Conservation (phyloP, 2,888 invertebrate species). For the Leptura quadrifasciata region DNA sequence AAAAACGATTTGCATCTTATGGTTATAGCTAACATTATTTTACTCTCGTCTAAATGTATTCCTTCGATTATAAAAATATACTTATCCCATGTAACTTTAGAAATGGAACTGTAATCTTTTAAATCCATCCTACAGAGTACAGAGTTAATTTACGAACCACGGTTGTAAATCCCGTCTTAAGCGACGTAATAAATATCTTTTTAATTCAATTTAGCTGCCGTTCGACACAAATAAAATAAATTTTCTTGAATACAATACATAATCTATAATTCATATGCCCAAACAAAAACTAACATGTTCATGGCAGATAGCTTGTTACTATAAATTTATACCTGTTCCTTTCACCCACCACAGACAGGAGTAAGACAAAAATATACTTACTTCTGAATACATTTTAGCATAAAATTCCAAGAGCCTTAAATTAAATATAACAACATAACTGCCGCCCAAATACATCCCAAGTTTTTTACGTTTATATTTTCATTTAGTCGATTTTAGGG, state of each 20-base stretch:
- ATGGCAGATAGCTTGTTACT: slow-evolving; percentile 61
- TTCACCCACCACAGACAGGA: slow-evolving; percentile 59
- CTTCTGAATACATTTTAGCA: slow-evolving; percentile 49
- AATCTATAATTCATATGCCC: slow-evolving; percentile 71
- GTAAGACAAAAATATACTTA: slow-evolving; percentile 50
- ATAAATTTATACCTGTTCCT: slow-evolving; percentile 63
- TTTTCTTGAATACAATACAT: slow-evolving; percentile 71
- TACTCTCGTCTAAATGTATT: slow-evolving; percentile 2
- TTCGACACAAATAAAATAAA: slow-evolving; percentile 68
- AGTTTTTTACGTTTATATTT: slow-evolving; percentile 45
- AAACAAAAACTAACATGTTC: slow-evolving; percentile 59
- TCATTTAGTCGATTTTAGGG: slow-evolving; percentile 23
- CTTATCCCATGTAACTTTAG: slow-evolving; percentile 18
- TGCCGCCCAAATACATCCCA: slow-evolving; percentile 70
- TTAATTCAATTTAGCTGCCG: slow-evolving; percentile 68
- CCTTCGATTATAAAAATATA: slow-evolving; percentile 9
- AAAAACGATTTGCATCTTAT: neutral
- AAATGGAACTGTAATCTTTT: slow-evolving; percentile 25
- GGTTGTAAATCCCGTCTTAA: slow-evolving; percentile 60
- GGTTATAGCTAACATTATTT: neutral
- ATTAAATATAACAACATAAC: slow-evolving; percentile 68
- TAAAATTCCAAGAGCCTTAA: slow-evolving; percentile 50
- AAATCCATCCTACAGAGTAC: slow-evolving; percentile 20
- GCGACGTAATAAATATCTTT: slow-evolving; percentile 66
- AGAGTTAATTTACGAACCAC: slow-evolving; percentile 55